Base-by-base conservation (phyloP, 2,888 invertebrate genomes). In the Lysandra coridon region DNA sequence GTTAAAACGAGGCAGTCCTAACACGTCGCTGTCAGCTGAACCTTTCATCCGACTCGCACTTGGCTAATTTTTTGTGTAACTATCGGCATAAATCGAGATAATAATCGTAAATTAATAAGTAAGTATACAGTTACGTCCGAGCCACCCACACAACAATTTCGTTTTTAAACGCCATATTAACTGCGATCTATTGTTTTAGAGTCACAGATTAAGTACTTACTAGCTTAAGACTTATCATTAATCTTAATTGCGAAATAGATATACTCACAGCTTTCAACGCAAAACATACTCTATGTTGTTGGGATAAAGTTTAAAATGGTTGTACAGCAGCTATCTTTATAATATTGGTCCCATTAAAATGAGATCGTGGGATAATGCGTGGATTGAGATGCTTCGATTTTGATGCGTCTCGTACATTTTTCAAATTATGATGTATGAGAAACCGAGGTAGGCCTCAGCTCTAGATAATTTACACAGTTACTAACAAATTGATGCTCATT, bases 161-260 rank as follows among this genome's bases (percentile, higher is more conserved):
- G 88, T 88, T 87, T 85, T 85, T 91, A 88, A 90, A 87, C 87
- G 87, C 87, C 86, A 83, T 88, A 91, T 91, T 91, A 90, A 90
- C 88, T 84, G 88, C 86, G 85, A 87, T 82, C 85, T 74, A 85
- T 86, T 85, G 88, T 88, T 89, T 92, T 89, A 90, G 92, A 93
- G 91, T 90, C 75, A 44, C 75, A 90, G 92, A 91, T 93, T 94
- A 93, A 94, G 93, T 92, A 93, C 93, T 93, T 93, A 87, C 89
- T 88, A 90, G 49, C 90, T 89, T 89, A 90, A 92, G 89, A 89
- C 89, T 94, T 94, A 94, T 94, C 94, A 94, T 94, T 92, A 93
- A 94, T 94, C 94, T 94, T 94, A 94, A 94, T 94, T 93, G 94
- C 89, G 85, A 92, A 93, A 93, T 93, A 92, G 93, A 92, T 93